Conservation (phyloP, 2,888 invertebrate genomes). For the Drosophila peninsularis region DNA sequence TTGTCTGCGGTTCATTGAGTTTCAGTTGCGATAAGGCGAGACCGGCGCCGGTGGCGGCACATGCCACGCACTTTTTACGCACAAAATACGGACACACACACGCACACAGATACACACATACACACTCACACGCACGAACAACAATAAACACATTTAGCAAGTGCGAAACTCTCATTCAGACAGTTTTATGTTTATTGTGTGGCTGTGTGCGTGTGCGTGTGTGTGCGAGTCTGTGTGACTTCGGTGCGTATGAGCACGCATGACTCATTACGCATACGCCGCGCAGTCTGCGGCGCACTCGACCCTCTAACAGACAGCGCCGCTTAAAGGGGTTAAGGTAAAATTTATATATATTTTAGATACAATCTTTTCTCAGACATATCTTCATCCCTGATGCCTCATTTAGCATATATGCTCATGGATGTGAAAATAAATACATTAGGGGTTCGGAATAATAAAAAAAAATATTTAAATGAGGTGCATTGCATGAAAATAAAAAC, state of each 20-base stretch:
- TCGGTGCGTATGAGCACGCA: constrained; percentile 42
- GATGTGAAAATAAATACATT: no score
- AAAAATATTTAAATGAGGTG: no score
- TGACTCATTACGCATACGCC: constrained; percentile 65
- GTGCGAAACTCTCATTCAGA: constrained; percentile 65
- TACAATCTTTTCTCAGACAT: no score
- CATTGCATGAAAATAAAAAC: no score
- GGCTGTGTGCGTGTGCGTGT: constrained; percentile 3
- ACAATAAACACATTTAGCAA: constrained; percentile 24
- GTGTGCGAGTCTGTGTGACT: constrained; percentile 21
- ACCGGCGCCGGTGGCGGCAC: constrained; percentile 29
- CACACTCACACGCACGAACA: background rate
- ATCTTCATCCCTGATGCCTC: no score
- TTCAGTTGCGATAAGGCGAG: constrained; percentile 54
- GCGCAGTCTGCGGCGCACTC: constrained; percentile 61
- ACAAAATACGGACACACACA: constrained; percentile 15
- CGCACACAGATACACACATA: background rate
- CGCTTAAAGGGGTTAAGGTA: no score
- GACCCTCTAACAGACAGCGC: no score
- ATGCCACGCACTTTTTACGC: constrained; percentile 62
- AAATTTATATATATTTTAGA: no score
- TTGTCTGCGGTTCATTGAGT: constrained; percentile 62
- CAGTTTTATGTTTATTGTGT: constrained; percentile 30
- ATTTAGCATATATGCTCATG: no score
- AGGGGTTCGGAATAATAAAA: no score